phyloP scores from a whole-genome alignment of 2,888 invertebrate species.

The Fabriciana adippe region DNA sequence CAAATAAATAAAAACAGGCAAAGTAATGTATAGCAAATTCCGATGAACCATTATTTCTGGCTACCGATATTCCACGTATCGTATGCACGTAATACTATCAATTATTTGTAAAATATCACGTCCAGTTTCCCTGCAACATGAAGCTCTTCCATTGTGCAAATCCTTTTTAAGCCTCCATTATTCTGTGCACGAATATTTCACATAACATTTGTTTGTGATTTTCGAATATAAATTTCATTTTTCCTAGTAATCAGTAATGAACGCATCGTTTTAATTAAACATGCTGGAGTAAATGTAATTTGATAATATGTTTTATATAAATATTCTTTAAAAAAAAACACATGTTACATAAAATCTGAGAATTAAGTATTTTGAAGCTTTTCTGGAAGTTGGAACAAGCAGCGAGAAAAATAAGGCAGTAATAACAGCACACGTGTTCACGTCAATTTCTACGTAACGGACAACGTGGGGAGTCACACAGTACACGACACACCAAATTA shows the following conservation, averaged over 20 bases:
- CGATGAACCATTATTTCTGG: conserved; percentile 5
- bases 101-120: conserved; percentile 36
- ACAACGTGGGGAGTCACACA: conserved; percentile 35
- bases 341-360: no score
- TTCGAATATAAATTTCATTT: neutral
- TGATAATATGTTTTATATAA: no score
- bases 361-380: no score
- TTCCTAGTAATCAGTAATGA: neutral
- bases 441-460: conserved; percentile 34
- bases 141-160: conserved; percentile 27
- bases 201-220: conserved; percentile 29
- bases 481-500: conserved; percentile 46
- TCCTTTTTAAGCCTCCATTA: conserved; percentile 37
- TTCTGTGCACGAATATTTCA: conserved; percentile 31
- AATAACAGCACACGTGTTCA: conserved; percentile 36
- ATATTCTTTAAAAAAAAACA: no score
- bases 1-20: neutral
- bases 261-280: neutral
- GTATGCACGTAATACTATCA: conserved; percentile 30
- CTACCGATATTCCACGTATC: conserved; percentile 19
- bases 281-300: no score
- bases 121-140: conserved; percentile 31
- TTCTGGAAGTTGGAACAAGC: neutral
- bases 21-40: conserved; percentile 1
- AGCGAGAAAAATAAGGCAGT: conserved; percentile 5